A percentile compares a stretch with the other conserved stretches of the same genome.
Conservation (phyloP, 1,140 invertebrate genomes). For the Bombus polaris region DNA sequence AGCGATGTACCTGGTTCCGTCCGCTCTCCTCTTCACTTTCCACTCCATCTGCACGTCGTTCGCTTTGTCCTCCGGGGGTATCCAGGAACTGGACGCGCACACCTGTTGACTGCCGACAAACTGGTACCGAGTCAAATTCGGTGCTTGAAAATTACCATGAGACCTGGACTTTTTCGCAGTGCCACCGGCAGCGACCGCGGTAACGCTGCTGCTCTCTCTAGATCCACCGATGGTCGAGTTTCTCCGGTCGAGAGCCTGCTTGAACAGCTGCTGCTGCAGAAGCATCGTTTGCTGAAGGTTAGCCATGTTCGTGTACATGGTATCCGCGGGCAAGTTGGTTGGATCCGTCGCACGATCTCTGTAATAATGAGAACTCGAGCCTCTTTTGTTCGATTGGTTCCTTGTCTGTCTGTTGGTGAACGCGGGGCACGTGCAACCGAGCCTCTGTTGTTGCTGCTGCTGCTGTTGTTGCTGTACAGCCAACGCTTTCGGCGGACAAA, state of each 20-base stretch:
- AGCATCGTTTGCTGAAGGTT: constrained; percentile 89
- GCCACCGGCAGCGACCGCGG: constrained; percentile 36
- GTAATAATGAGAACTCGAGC: constrained; percentile 71
- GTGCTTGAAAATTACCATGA: constrained; percentile 82
- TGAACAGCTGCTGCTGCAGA: constrained; percentile 88
- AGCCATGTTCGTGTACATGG: constrained; percentile 89
- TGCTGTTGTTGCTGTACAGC: constrained; percentile 11
- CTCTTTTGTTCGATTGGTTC: constrained; percentile 66
- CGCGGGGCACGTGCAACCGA: constrained; percentile 73
- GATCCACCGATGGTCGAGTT: constrained; percentile 67
- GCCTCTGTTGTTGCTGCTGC: constrained; percentile 41
- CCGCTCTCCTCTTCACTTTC: constrained; percentile 91
- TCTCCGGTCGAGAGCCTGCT: constrained; percentile 82
- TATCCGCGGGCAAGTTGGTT: constrained; percentile 78
- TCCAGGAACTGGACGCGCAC: constrained; percentile 71
- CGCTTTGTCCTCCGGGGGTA: constrained; percentile 74
- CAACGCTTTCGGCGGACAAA: constrained; percentile 76
- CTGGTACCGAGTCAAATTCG: constrained; percentile 85
- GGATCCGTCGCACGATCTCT: constrained; percentile 33
- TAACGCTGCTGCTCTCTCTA: constrained; percentile 41
- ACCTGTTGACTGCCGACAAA: constrained; percentile 85
- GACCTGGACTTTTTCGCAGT: constrained; percentile 73
- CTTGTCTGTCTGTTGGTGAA: constrained; percentile 65
- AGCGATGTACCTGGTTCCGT: constrained; percentile 91
- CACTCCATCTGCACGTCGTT: constrained; percentile 87